Evolutionary conservation across 2,888 invertebrate genomes (phyloP), one percentile per base, ranked within the genome.

Genomic region (Palloptera scutellata): DNA sequence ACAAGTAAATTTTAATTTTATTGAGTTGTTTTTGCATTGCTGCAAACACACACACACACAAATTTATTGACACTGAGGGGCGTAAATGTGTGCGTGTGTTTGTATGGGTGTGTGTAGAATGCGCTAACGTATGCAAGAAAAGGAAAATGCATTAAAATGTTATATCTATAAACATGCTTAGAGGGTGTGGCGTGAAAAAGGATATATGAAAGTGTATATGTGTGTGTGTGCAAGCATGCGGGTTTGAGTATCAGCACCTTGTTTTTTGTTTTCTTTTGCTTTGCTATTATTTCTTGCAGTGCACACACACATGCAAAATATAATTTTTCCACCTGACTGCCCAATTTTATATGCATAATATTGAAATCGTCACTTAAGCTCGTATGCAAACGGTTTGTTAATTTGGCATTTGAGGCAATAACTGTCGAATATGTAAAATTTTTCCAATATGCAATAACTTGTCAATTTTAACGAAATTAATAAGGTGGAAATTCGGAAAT

Each of bases 391-490:
- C 6, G 30, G 30, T 30, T 30, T 30, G 30, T 4, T 30, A 2
- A 30, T 30, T 30, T 30, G 30, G 30, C 30, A 30, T 30, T 30
- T 30, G 17, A 42, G 53, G 61, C 52, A 61, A 65, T 64, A 60
- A 64, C 64, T 61, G 66, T 61, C 69, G 67, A 71, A 66, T 61
- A 65, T 19, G 63, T 60, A 42, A 62, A 19, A 64, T 62, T 53
- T 66, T 73, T 72, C 65, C 68, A 67, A 72, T 79, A 80, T 79
- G 78, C 78, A 74, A 78, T 78, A 81, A 81, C 76, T 79, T 79
- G 76, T 75, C 74, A 76, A 77, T 67, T 61, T 72, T 81, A 79
- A 77, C 76, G 76, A 80, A 79, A 77, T 79, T 82, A 81, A 81
- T 79, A 81, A 80, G 78, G 73, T 81, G 81, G 79, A 82, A 81